phyloP scores from a whole-genome alignment of 2,888 invertebrate species.

The Chydorus sphaericus region DNA sequence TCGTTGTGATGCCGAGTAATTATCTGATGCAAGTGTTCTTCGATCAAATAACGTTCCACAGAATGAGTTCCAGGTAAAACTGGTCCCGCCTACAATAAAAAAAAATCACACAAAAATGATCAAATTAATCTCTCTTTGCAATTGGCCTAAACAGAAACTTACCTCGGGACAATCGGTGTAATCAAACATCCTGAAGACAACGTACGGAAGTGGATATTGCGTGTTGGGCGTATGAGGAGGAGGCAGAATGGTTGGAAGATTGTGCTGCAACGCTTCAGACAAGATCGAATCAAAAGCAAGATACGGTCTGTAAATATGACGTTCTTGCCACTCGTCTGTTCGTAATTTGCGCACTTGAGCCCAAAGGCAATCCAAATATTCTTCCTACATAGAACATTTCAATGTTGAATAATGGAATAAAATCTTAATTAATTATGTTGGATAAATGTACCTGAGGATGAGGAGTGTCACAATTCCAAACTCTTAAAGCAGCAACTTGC shows the following conservation, averaged over 20 bases:
- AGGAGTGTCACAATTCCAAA: slow-evolving; percentile 86
- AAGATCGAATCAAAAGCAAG: slow-evolving; percentile 86
- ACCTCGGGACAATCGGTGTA: slow-evolving; percentile 95
- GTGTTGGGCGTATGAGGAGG: slow-evolving; percentile 84
- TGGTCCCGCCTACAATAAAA: slow-evolving; percentile 22
- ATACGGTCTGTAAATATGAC: slow-evolving; percentile 88
- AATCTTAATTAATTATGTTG: not conserved
- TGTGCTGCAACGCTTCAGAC: slow-evolving; percentile 92
- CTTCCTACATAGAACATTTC: slow-evolving; percentile 22
- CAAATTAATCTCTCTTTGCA: not conserved
- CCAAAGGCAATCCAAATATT: slow-evolving; percentile 92
- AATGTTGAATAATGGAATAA: not conserved
- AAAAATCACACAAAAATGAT: not conserved
- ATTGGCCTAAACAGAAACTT: slow-evolving; percentile 11
- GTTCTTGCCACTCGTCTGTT: slow-evolving; percentile 92
- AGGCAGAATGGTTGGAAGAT: slow-evolving; percentile 75
- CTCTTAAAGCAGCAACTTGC: slow-evolving; percentile 80
- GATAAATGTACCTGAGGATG: slow-evolving; percentile 59
- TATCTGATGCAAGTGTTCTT: slow-evolving; percentile 90
- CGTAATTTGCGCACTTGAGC: slow-evolving; percentile 80
- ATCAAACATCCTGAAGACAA: slow-evolving; percentile 92
- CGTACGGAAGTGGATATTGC: slow-evolving; percentile 84
- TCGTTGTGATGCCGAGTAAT: slow-evolving; percentile 74
- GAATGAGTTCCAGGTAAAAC: slow-evolving; percentile 86
- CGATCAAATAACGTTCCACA: slow-evolving; percentile 92